Base-by-base conservation (phyloP, 1,140 invertebrate genomes). In the Hylaeus anthracinus region DNA sequence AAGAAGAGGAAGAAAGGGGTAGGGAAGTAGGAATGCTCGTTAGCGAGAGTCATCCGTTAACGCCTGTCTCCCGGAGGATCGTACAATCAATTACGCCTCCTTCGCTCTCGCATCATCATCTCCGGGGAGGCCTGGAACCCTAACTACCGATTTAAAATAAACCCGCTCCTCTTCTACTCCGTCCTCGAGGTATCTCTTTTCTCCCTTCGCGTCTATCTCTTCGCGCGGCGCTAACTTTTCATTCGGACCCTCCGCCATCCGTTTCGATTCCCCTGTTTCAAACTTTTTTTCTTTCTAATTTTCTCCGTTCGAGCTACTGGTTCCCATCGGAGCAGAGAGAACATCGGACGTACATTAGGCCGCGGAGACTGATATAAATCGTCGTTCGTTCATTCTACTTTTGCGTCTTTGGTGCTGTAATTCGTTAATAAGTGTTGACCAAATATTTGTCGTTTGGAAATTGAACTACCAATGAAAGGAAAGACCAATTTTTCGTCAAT, bases 61-160 rank as follows among this genome's bases (percentile, higher is more conserved):
- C 92, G 92, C 92, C 92, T 93, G 92, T 92, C 92, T 91, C 90
- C 88, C 89, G 86, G 85, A 88, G 89, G 90, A 93, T 92, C 91
- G 90, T 92, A 92, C 91, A 92, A 93, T 93, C 92, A 93, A 93
- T 93, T 93, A 93, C 91, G 88, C 86, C 90, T 91, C 91, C 89
- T 91, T 90, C 92, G 89, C 90, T 87, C 84, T 90, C 88, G 89
- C 91, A 92, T 92, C 89, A 90, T 91, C 91, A 91, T 91, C 92
- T 92, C 87, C 86, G 87, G 90, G 91, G 90, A 92, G 91, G 91
- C 90, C 90, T 86, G 87, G 81, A 86, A 84, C 83, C 86, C 89
- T 90, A 91, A 92, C 92, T 91, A 91, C 91, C 90, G 92, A 92
- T 93, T 93, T 93, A 92, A 93, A 93, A 93, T 92, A 92, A 93